These are phyloP conservation scores for Strix aluco DNA, from an alignment of 2,113 vertebrate species.

Conservation along the genomic window DNA sequence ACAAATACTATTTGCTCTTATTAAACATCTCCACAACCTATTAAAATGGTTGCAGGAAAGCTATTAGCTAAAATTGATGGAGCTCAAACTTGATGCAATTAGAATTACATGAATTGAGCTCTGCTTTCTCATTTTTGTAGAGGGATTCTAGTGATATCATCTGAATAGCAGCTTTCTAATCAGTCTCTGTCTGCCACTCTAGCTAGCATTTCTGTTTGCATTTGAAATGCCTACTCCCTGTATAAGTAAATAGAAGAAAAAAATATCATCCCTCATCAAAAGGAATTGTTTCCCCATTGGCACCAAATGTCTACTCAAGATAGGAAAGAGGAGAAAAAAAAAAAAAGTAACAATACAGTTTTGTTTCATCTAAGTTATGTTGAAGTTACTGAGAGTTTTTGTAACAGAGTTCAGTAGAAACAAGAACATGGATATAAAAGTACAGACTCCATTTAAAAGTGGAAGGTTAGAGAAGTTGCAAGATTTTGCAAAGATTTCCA, in stretches of 20 bases:
- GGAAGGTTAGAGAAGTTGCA: neutral
- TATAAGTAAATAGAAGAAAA: constrained; percentile 8
- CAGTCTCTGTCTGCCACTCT: neutral
- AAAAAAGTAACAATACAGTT: neutral
- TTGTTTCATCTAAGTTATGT: neutral
- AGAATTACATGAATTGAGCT: neutral
- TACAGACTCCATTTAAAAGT: neutral
- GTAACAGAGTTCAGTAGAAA: neutral
- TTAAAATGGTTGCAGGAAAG: neutral
- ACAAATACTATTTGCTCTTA: neutral
- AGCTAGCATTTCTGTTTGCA: neutral
- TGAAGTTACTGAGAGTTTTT: neutral
- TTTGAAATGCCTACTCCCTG: neutral
- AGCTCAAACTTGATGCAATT: neutral
- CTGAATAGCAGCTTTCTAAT: constrained; percentile 8
- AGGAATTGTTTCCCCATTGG: neutral
- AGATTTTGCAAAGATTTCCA: neutral
- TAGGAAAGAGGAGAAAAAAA: neutral
- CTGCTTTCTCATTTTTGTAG: neutral
- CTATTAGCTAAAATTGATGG: neutral
- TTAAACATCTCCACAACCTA: neutral
- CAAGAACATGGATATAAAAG: neutral
- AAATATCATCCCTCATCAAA: constrained; percentile 25
- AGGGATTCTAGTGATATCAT: neutral
- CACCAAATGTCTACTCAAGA: neutral